Percentiles rank a stretch among this genome's conserved stretches.
These are phyloP conservation scores for Diaprepes abbreviatus DNA, from an alignment of 2,888 invertebrate species.

Conservation along the genomic window DNA sequence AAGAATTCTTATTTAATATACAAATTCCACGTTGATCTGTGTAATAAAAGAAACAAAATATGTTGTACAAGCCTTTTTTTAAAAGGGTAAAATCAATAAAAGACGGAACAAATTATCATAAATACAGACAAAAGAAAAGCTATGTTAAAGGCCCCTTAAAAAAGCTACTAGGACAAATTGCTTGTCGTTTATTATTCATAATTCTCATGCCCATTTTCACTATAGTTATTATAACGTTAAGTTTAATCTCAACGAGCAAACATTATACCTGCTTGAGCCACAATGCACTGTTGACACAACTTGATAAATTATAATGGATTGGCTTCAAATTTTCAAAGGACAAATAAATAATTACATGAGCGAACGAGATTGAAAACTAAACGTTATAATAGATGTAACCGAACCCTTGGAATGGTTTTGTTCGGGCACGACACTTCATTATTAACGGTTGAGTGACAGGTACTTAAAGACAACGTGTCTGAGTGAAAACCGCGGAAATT, in stretches of 20 bases:
- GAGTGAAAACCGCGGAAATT: slow-evolving; percentile 9
- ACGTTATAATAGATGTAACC: slow-evolving; percentile 55
- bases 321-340: slow-evolving; percentile 53
- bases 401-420: slow-evolving; percentile 53
- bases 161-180: background rate
- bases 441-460: slow-evolving; percentile 58
- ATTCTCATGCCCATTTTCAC: slow-evolving; percentile 42
- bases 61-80: background rate
- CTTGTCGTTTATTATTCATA: slow-evolving; percentile 50
- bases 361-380: slow-evolving; percentile 56
- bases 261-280: slow-evolving; percentile 58
- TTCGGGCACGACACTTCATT: slow-evolving; percentile 55
- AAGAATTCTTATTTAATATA: no score
- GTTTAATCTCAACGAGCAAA: slow-evolving; percentile 50
- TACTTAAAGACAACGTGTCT: slow-evolving; percentile 51
- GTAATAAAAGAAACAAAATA: no score
- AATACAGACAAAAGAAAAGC: background rate
- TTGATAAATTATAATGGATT: slow-evolving; percentile 60
- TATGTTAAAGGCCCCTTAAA: background rate
- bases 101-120: background rate
- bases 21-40: no score
- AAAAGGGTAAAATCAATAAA: no score
- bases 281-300: slow-evolving; percentile 57
- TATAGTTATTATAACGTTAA: slow-evolving; percentile 30
- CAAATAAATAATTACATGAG: slow-evolving; percentile 58